Conservation (phyloP, 2,113 vertebrate genomes). For the Orycteropus afer region DNA sequence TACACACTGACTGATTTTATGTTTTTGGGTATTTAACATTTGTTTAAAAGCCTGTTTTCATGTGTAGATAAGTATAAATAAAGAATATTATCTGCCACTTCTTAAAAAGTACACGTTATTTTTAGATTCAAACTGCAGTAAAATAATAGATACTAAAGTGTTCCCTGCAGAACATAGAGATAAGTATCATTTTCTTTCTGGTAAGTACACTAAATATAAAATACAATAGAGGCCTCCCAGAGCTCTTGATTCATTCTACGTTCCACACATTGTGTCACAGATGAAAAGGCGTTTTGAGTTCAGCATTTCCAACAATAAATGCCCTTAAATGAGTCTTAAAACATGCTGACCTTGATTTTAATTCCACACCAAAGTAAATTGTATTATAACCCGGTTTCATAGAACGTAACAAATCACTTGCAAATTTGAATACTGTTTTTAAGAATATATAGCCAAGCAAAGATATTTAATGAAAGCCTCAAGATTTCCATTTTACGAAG, state of each 20-base stretch:
- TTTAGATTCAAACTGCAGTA: background rate
- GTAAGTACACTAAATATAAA: constrained; percentile 34
- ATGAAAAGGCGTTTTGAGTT: constrained; percentile 7
- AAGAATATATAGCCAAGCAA: background rate
- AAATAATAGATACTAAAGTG: background rate
- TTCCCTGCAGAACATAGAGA: background rate
- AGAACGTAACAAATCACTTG: background rate
- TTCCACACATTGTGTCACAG: background rate
- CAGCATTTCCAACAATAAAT: background rate
- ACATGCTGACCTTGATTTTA: background rate
- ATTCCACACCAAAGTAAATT: background rate
- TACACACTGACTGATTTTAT: background rate
- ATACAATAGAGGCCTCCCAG: background rate
- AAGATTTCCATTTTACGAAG: background rate
- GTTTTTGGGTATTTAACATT: background rate
- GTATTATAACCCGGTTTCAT: background rate
- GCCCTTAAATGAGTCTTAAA: background rate
- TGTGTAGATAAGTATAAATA: background rate
- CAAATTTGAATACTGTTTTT: background rate
- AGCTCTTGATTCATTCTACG: background rate
- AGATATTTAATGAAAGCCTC: background rate
- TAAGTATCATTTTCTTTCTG: constrained; percentile 8
- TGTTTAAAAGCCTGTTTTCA: background rate
- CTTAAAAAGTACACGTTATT: constrained; percentile 12
- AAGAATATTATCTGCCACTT: background rate